Evolutionary conservation across 2,888 invertebrate species (phyloP), one percentile per base, ranked within the genome.

Genomic region (Ecliptopera silaceata): DNA sequence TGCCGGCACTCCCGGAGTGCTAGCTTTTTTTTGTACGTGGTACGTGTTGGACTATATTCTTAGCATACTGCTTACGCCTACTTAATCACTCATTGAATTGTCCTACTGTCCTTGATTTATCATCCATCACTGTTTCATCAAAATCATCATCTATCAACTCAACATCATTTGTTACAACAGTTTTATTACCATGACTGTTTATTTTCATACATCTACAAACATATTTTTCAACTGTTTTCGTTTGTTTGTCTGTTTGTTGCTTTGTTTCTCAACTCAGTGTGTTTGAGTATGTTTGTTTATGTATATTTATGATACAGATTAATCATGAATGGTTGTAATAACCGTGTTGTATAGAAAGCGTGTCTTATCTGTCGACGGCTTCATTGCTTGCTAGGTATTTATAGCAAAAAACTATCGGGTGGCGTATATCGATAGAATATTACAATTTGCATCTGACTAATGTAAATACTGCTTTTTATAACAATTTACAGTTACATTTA

Each of bases 341-440:
- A 58, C 63, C 61, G 61, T 51, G 65, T 60, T 62, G 63, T 50
- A 68, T 63, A 73, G 76, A 77, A 78, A 79, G 77, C 76, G 80
- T 76, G 65, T 71, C 67, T 75, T 61, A 61, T 67, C 69, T 66
- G 65, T 66, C 50, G 44, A 46, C 61, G 50, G 55, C 68, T 80
- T 70, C 71, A 74, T 70, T 76, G 74, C 64, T 64, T 68, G 55
- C 62, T 56, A 59, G 79, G 72, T 72, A 84, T 84, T 74, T 69
- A 41, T 51, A 29, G 64, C 64, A 79, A 78, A n/a, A 77, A 81
- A 79, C 55, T 44, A 59, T 57, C 51, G 32, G 36, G 61, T 34
- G n/a, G 44, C 60, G 49, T 13, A 42, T 36, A 54, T 58, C 51
- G 56, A 63, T 64, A 61, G 56, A 48, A 56, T 52, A 22, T 18